These are phyloP conservation scores for Heliconius melpomene DNA, from an alignment of 1,140 invertebrate genomes.

Conservation along the genomic window DNA sequence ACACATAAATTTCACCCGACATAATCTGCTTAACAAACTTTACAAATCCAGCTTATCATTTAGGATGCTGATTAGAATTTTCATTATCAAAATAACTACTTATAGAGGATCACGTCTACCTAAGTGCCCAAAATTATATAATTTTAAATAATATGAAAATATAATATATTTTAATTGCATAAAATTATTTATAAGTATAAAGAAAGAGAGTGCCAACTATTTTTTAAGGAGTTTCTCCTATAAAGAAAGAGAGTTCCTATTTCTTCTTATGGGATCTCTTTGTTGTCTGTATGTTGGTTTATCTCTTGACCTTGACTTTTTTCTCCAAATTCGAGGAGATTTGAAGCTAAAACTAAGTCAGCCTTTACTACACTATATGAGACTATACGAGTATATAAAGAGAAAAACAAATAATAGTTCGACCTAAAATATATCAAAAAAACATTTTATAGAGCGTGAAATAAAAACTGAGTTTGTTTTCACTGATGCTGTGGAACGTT, in stretches of 20 bases:
- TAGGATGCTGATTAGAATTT: neutral
- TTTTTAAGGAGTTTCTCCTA: too few relatives aligned
- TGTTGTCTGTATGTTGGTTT: too few relatives aligned
- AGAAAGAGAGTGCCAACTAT: too few relatives aligned
- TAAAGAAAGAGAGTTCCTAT: too few relatives aligned
- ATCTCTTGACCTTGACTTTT: too few relatives aligned
- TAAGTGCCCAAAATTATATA: neutral
- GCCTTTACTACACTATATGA: too few relatives aligned
- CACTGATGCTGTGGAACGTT: neutral
- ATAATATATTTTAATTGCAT: too few relatives aligned
- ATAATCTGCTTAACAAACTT: neutral
- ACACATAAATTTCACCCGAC: neutral
- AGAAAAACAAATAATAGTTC: neutral
- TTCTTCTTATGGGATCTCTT: too few relatives aligned
- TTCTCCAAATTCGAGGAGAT: too few relatives aligned
- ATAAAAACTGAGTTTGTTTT: neutral
- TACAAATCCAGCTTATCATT: conserved; percentile 9
- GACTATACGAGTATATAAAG: too few relatives aligned
- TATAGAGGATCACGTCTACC: neutral
- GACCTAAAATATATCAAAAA: neutral
- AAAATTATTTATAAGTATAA: too few relatives aligned
- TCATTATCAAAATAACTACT: conserved; percentile 11
- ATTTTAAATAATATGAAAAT: neutral
- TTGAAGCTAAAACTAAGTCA: too few relatives aligned
- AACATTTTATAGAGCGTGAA: neutral